Evolutionary conservation across 2,113 vertebrate species (phyloP), one percentile per base, ranked within the genome.

Genomic region (Myrmecophaga tridactyla): DNA sequence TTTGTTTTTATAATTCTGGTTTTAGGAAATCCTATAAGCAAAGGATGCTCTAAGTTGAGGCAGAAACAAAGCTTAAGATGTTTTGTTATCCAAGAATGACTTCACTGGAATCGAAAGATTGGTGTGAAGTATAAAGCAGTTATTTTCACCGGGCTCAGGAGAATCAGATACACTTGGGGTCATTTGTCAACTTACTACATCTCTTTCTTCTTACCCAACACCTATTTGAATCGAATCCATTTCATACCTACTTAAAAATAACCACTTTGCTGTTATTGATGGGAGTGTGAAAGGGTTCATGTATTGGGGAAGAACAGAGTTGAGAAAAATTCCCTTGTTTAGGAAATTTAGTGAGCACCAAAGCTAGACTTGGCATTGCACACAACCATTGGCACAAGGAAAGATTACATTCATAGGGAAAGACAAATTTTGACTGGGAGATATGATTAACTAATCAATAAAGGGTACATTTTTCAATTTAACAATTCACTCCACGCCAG

Each of bases 271-370:
- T 92, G 56, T 89, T 89, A 78, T 65, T 65, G 51, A 82, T 69
- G 29, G 18, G 36, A 73, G 7, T 72, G 58, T 93, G 21, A 53
- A 11, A 63, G 11, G 70, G 43, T 86, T 67, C 63, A 53, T 89
- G 8, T 21, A 36, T 58, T 89, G 21, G 39, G 43, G 27, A 91
- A 94, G 27, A 75, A 7, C 78, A 75, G 53, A 46, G 7, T 46
- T 94, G 53, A 90, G 56, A 85, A 96, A 96, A 96, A 91, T 80
- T 75, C 0, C 34, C 25, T 93, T 25, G 3, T 58, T 31, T 43
- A 87, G 67, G 60, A 58, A 97, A 89, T 77, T 80, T 80, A 13
- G 31, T 85, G 93, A 95, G 72, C 21, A 87, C 46, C 31, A 63
- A 36, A 18, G 0, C 31, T 62, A 77, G 43, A 39, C 27, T 17